These are phyloP conservation scores for Pararge aegeria DNA, from an alignment of 1,140 invertebrate species.

Conservation along the genomic window DNA sequence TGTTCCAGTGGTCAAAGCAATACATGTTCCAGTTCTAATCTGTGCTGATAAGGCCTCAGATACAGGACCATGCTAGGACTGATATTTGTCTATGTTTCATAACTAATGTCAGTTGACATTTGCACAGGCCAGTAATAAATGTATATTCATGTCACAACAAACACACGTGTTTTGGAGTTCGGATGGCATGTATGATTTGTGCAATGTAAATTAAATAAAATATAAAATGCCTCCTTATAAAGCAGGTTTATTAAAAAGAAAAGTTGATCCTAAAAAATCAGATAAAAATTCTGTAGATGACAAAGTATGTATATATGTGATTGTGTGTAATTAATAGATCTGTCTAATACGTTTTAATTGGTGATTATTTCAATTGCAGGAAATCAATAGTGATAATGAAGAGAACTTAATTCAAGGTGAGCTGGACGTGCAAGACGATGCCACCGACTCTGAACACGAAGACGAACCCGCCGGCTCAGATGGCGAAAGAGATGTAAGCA, in stretches of 20 bases:
- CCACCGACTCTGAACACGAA: constrained; percentile 59
- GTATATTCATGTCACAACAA: too few species aligned
- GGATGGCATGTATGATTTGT: background rate
- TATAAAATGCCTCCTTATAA: constrained; percentile 67
- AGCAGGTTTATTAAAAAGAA: constrained; percentile 57
- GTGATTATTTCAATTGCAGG: constrained; percentile 24
- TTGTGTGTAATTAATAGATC: too few species aligned
- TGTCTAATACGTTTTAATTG: background rate
- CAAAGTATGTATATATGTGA: background rate
- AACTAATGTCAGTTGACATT: too few species aligned
- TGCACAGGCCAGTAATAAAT: background rate
- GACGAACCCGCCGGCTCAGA: constrained; percentile 42
- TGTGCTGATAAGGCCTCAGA: too few species aligned
- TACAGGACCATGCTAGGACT: too few species aligned
- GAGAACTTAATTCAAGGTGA: constrained; percentile 48
- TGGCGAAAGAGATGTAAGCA: constrained; percentile 56
- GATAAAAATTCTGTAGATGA: constrained; percentile 14
- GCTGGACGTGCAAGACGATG: constrained; percentile 45
- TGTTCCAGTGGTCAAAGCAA: too few species aligned
- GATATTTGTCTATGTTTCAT: too few species aligned
- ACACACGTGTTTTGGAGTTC: constrained; percentile 23
- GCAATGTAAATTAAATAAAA: background rate
- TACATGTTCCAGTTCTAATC: too few species aligned
- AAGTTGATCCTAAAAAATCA: constrained; percentile 35
- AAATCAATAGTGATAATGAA: constrained; percentile 29